Base-by-base conservation (phyloP, 2,888 invertebrate species). In the Capitulum mitella region DNA sequence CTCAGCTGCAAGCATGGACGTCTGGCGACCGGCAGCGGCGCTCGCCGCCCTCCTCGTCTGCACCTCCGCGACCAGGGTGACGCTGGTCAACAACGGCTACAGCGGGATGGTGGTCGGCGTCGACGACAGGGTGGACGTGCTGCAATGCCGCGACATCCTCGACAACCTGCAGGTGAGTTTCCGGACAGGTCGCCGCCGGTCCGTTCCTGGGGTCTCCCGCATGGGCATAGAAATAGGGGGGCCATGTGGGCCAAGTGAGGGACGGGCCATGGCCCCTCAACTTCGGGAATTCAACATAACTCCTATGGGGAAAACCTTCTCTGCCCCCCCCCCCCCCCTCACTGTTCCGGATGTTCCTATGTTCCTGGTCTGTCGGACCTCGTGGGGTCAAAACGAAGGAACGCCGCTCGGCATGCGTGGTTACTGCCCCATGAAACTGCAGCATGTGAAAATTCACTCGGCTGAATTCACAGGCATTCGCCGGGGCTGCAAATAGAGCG, bases 51-150 rank as follows among this genome's bases (percentile, higher is more conserved):
- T 70, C 26, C 8, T 37, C 70, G 12, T 70, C 37, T 0, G 70
- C 40, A 12, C 37, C 34, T 19, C 40, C 5, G 40, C 19, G 6
- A 40, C 70, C 10, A 22, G 70, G 26, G 70, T 40, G 22, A 12
- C 37, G 16, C 70, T 70, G 37, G 26, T 70, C 37, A 37, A 70
- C 40, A 70, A 70, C 70, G 70, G 70, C 70, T 70, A 70, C 70
- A 26, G 40, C 40, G 70, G 70, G 6, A 5, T 70, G 10, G 70
- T 70, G 6, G 26, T 70, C 70, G 70, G 70, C 40, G 26, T 70
- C 70, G 70, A 70, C 40, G 70, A 70, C 19, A 19, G 26, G 37
- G 70, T 70, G 37, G 70, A 70, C 70, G 70, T 70, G 19, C 37
- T 40, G 26, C 29, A 40, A 26, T 70, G 70, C 22, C 26, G 26